Base-by-base conservation (phyloP, 2,888 invertebrate genomes). In the Diabrotica balteata region DNA sequence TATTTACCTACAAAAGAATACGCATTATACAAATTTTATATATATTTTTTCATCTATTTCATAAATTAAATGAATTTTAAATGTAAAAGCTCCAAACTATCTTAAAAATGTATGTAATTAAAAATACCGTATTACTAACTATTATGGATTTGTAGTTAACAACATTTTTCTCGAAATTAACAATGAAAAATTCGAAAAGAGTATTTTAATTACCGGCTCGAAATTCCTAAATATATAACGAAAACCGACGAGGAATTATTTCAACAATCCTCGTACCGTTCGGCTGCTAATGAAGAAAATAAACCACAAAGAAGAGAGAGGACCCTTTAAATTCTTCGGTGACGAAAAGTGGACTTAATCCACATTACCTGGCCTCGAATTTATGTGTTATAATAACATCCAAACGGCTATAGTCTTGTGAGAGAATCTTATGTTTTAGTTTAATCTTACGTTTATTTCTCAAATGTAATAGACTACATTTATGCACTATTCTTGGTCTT, bases 271-370 rank as follows among this genome's bases (percentile, higher is more conserved):
- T 63, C 72, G 66, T 73, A 75, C 70, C 75, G 70, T 69, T 62
- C 70, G 71, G 72, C 75, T 73, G 75, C 76, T 79, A 79, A 79
- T 78, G 77, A 79, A 76, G 72, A 75, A 77, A 77, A 78, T 78
- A 77, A 78, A 78, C 76, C 75, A 57, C n/a, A 42, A 43, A 59
- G 32, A 77, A 71, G 63, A 43, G 50, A n/a, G 76, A 61, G 67
- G 71, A 73, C 77, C 76, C 78, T 77, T 77, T 76, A 77, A 76
- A 78, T 78, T 79, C 79, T 74, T 76, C 70, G 76, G 75, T 77
- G 75, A 77, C 77, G 76, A 76, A 78, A 78, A 9, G 57, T 43
- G 6, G 10, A 57, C 17, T 55, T 55, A 55, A 55, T 42, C 55
- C 55, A n/a, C 8, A 55, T 55, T 55, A 55, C 44, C 17, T 53